A percentile compares a stretch with the other conserved stretches of the same genome.
Evolutionary conservation across 2,888 invertebrate species (phyloP).

Genomic region (Frankliniella intonsa): DNA sequence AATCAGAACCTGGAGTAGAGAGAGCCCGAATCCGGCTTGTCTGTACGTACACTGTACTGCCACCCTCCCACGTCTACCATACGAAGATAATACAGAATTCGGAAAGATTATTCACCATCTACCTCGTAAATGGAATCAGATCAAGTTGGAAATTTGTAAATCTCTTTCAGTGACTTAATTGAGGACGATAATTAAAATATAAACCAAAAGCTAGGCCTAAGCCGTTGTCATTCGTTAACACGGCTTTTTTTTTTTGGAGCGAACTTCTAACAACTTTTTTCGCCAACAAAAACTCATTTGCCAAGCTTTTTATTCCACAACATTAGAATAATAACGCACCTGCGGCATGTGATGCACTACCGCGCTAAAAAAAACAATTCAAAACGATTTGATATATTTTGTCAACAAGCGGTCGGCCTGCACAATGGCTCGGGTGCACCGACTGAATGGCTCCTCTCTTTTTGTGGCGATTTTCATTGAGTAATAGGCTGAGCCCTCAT

Average conservation of each 20-base stretch:
- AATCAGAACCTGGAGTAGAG: slow-evolving; percentile 14
- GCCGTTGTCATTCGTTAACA: no score
- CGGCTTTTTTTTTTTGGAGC: background rate
- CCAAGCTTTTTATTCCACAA: background rate
- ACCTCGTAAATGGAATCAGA: background rate
- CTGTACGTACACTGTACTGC: background rate
- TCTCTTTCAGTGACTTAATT: no score
- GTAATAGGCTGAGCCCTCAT: background rate
- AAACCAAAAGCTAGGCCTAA: no score
- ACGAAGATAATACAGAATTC: background rate
- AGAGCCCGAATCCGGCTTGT: background rate
- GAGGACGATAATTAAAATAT: no score
- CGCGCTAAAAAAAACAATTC: no score
- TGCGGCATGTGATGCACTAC: no score
- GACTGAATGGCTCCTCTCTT: background rate
- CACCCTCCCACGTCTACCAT: background rate
- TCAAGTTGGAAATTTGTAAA: background rate
- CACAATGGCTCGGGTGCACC: background rate
- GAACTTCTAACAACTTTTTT: background rate
- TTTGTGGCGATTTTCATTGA: background rate
- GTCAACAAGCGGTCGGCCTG: background rate
- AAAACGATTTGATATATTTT: no score
- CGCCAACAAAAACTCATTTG: no score
- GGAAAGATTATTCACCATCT: no score
- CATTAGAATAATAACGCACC: no score